Conservation (phyloP, 2,113 vertebrate genomes). For the Cyanoderma ruficeps region DNA sequence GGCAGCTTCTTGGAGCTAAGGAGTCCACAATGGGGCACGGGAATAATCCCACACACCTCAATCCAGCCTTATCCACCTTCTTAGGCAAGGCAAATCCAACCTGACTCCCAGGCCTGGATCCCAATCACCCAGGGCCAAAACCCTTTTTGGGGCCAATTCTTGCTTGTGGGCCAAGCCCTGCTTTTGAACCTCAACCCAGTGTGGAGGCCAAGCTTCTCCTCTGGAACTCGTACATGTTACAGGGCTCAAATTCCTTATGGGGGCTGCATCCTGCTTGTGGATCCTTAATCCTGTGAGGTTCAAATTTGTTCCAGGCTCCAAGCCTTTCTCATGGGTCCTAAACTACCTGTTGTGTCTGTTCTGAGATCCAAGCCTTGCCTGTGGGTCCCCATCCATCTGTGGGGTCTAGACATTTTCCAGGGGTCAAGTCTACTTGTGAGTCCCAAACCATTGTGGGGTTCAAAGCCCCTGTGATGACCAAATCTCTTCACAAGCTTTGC, state of each 20-base stretch:
- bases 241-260: not conserved
- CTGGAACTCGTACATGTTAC: fast-evolving
- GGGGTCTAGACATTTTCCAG: not conserved
- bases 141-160: not conserved
- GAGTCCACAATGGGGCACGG: fast-evolving
- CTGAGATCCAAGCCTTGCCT: not conserved
- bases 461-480: not conserved
- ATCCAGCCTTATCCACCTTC: not conserved
- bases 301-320: not conserved
- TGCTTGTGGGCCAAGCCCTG: not conserved
- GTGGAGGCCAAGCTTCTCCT: not conserved
- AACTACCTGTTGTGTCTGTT: not conserved
- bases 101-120: not conserved
- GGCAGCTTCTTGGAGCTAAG: not conserved
- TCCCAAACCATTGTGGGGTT: not conserved
- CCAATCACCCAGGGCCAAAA: not conserved
- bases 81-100: not conserved
- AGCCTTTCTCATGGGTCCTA: not conserved
- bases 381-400: fast-evolving
- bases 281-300: not conserved
- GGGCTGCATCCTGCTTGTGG: not conserved
- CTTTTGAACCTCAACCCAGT: not conserved
- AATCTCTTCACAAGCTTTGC: not conserved
- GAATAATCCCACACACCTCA: not conserved
- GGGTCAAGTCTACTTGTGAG: not conserved